A percentile compares a stretch with the other conserved stretches of the same genome.
Conservation (phyloP, 92 coral and sea anemone species). For the Micromussa lordhowensis region DNA sequence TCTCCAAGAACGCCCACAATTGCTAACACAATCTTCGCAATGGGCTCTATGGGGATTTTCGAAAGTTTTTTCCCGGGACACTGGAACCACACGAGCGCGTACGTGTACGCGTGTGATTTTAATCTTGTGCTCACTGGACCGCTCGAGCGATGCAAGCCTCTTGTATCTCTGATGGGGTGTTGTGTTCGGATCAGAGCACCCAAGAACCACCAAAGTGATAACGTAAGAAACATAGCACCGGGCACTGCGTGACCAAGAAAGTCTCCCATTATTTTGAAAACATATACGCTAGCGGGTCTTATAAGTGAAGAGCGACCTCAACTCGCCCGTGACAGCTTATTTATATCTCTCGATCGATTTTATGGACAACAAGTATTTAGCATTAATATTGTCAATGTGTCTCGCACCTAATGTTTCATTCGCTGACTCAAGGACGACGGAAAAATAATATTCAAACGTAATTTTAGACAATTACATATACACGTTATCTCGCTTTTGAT, state of each 20-base stretch:
- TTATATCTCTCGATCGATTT: constrained; percentile 3
- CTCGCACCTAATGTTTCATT: neutral
- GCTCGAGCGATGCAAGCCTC: constrained; percentile 17
- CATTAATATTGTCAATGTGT: neutral
- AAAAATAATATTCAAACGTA: constrained; percentile 1
- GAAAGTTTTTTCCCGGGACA: constrained; percentile 48
- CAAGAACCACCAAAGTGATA: constrained; percentile 82
- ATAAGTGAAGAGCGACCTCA: neutral
- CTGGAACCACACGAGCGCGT: constrained; percentile 37
- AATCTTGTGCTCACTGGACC: neutral
- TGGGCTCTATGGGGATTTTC: constrained; percentile 79
- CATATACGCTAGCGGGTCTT: neutral
- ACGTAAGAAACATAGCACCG: constrained; percentile 67
- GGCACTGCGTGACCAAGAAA: constrained; percentile 86
- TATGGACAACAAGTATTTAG: neutral
- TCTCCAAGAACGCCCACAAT: constrained; percentile 68
- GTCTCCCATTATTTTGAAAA: constrained; percentile 74
- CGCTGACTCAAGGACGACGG: neutral
- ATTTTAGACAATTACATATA: neutral
- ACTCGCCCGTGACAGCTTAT: neutral
- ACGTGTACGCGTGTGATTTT: neutral
- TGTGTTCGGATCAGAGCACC: constrained; percentile 53
- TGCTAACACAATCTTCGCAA: constrained; percentile 62
- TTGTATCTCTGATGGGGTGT: neutral
- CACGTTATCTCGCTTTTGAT: neutral